phyloP scores from a whole-genome alignment of 2,888 invertebrate genomes.

The Sarcophaga variegata region DNA sequence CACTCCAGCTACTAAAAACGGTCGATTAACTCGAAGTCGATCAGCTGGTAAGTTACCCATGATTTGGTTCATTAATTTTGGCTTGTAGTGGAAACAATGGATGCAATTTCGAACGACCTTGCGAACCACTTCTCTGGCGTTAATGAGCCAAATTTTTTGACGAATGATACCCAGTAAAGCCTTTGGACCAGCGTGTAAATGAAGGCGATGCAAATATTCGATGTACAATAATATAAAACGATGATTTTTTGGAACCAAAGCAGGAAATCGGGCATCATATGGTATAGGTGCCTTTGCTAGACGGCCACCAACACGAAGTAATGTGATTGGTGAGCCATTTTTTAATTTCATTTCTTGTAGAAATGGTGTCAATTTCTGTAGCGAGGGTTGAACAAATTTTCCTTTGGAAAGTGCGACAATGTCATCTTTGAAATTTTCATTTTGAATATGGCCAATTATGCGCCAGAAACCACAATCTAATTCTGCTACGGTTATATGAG shows the following conservation, averaged over 20 bases:
- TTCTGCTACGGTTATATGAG: not conserved
- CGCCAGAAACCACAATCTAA: no score
- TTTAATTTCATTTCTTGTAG: slow-evolving; percentile 1
- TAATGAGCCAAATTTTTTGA: slow-evolving; percentile 55
- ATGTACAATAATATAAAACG: slow-evolving; percentile 46
- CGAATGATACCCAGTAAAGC: slow-evolving; percentile 53
- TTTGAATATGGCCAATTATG: no score
- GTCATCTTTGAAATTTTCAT: not conserved
- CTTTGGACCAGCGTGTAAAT: slow-evolving; percentile 51
- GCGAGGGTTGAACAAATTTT: not conserved
- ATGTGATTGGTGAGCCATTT: not conserved
- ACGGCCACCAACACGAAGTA: not conserved
- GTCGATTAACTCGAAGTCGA: no score
- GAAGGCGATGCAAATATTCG: slow-evolving; percentile 39
- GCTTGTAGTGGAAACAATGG: no score
- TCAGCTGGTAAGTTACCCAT: no score
- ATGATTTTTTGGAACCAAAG: slow-evolving; percentile 71
- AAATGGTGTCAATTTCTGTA: not conserved
- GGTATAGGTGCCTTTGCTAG: not conserved
- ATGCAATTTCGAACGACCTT: no score
- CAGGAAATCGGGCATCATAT: slow-evolving; percentile 71
- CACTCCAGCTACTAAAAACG: no score
- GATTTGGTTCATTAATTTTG: no score
- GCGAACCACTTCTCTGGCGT: slow-evolving; percentile 38
- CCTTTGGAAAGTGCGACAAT: not conserved